Percentiles rank a stretch among this genome's conserved stretches.
Evolutionary conservation across 2,797 vertebrate species (phyloP).

Genomic region (Eulemur coronatus): DNA sequence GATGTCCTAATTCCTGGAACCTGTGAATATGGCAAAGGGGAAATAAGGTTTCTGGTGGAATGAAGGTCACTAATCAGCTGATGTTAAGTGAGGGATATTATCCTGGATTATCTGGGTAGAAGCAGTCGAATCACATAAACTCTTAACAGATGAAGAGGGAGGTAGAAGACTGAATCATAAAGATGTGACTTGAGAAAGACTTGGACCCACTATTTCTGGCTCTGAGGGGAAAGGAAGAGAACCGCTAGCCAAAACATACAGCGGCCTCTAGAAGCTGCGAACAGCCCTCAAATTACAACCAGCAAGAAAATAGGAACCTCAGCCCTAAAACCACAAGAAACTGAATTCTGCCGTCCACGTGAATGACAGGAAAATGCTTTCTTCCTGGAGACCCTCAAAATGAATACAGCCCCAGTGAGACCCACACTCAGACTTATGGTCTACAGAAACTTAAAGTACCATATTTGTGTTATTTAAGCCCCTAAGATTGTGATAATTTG

Average conservation of each 20-base stretch:
- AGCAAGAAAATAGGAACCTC: background rate
- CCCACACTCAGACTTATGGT: background rate
- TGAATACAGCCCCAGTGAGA: background rate
- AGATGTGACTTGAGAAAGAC: background rate
- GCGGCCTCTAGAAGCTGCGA: background rate
- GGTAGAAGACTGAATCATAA: background rate
- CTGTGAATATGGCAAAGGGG: background rate
- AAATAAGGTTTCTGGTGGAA: background rate
- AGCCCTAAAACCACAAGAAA: background rate
- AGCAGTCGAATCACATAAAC: background rate
- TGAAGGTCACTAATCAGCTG: background rate
- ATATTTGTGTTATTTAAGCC: background rate
- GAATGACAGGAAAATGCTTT: background rate
- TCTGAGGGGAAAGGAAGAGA: background rate
- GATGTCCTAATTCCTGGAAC: background rate
- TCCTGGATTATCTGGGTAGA: background rate
- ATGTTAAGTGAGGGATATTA: background rate
- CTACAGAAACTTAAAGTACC: background rate
- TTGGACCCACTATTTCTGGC: background rate
- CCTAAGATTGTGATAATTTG: background rate
- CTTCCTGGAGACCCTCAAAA: background rate
- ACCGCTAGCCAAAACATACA: background rate
- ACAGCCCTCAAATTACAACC: background rate
- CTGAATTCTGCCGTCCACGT: background rate
- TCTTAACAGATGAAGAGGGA: background rate